phyloP scores from a whole-genome alignment of 2,888 invertebrate genomes.

The Frankliniella fusca region DNA sequence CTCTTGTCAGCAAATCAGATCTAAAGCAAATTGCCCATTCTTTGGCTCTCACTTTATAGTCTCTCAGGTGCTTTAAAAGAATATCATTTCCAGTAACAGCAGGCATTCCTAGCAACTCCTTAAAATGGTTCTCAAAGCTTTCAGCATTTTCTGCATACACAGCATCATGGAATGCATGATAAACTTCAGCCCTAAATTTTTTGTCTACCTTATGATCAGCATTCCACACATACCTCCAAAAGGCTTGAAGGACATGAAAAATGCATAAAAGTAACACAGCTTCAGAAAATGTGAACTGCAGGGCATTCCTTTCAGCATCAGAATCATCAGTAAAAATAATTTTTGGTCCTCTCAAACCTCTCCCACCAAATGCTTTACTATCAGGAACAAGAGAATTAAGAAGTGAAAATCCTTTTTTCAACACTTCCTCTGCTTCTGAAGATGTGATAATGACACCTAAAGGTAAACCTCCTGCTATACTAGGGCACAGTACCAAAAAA shows the following conservation, averaged over 20 bases:
- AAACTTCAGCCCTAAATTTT: background rate
- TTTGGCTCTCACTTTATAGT: too few relatives aligned
- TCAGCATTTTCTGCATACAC: background rate
- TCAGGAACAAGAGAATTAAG: background rate
- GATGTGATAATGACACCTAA: background rate
- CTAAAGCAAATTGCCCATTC: conserved; percentile 37
- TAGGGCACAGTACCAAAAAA: background rate
- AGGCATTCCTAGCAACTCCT: too few relatives aligned
- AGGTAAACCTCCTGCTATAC: background rate
- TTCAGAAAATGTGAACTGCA: background rate
- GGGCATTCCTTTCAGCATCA: background rate
- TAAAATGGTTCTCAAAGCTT: too few relatives aligned
- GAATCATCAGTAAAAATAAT: background rate
- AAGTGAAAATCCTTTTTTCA: background rate
- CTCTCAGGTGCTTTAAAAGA: too few relatives aligned
- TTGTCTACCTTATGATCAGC: background rate
- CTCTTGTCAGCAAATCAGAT: conserved; percentile 36
- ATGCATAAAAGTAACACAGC: background rate
- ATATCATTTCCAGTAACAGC: too few relatives aligned
- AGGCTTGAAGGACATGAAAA: background rate
- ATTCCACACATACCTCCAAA: background rate
- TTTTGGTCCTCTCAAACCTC: background rate
- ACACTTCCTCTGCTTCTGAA: background rate
- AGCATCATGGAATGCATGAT: background rate
- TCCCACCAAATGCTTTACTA: background rate